Percentiles rank a stretch among this genome's conserved stretches.
Conservation (phyloP, 2,888 invertebrate genomes). For the Mythimna pallens region DNA sequence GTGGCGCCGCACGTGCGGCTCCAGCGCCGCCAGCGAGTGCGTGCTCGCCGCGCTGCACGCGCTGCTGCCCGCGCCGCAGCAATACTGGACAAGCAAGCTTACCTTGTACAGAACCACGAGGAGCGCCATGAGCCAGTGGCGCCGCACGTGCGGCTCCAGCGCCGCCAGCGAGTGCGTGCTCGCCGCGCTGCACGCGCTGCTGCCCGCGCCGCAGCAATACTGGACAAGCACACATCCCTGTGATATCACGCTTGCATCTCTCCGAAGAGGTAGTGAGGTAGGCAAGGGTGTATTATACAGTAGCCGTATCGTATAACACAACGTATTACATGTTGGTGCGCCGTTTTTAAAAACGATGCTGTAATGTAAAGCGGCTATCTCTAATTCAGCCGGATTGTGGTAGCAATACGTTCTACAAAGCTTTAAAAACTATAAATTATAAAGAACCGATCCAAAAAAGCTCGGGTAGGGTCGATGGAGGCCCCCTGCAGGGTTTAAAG, state of each 20-base stretch:
- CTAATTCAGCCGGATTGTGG: no score
- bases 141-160: conserved; percentile 95
- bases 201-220: conserved; percentile 80
- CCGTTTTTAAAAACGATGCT: no score
- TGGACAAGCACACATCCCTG: conserved; percentile 41
- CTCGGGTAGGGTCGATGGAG: no score
- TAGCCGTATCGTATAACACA: no score
- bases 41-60: conserved; percentile 61
- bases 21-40: conserved; percentile 97
- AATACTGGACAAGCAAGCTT: conserved; percentile 72
- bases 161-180: conserved; percentile 95
- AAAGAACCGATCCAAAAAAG: no score
- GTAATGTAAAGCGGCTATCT: no score
- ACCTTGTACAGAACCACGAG: conserved; percentile 99
- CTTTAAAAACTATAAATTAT: no score
- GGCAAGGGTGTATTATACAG: no score
- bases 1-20: conserved; percentile 96
- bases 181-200: conserved; percentile 51
- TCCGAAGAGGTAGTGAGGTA: no score
- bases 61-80: conserved; percentile 74
- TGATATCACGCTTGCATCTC: neutral
- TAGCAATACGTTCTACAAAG: no score
- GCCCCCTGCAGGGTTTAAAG: no score
- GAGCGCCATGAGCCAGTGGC: conserved; percentile 98
- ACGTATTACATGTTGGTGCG: no score